phyloP scores from a whole-genome alignment of 2,888 invertebrate species.

The Perithous albicinctus region DNA sequence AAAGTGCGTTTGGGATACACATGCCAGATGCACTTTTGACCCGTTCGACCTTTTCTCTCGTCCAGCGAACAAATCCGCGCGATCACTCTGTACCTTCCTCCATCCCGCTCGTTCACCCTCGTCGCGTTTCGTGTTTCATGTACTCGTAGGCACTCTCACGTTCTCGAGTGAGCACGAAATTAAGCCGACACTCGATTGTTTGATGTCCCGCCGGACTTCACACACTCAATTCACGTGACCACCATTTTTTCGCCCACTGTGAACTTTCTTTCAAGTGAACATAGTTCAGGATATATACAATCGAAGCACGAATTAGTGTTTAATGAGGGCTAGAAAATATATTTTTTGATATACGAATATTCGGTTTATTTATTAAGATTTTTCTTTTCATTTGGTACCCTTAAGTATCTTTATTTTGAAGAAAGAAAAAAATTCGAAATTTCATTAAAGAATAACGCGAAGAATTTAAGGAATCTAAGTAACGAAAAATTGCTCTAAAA shows the following conservation, averaged over 20 bases:
- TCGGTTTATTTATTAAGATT: not conserved
- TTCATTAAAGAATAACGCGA: too few species aligned
- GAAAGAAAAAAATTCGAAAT: too few species aligned
- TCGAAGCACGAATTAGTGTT: not conserved
- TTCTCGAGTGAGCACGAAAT: slow-evolving; percentile 37
- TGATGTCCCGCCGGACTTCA: slow-evolving; percentile 7
- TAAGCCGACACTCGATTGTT: slow-evolving; percentile 45
- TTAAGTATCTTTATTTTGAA: too few species aligned
- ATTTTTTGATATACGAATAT: not conserved
- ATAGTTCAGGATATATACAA: not conserved
- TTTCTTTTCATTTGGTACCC: too few species aligned
- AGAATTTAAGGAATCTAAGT: too few species aligned
- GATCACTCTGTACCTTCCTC: not conserved
- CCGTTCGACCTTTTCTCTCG: slow-evolving; percentile 66
- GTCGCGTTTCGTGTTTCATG: slow-evolving; percentile 40
- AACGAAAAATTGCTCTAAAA: too few species aligned
- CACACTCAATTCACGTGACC: slow-evolving; percentile 4
- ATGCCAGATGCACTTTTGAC: slow-evolving; percentile 77
- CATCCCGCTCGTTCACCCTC: not conserved
- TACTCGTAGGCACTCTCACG: slow-evolving; percentile 13
- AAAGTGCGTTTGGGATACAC: slow-evolving; percentile 48
- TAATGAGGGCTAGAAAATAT: not conserved
- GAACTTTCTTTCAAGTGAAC: not conserved
- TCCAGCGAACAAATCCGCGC: slow-evolving; percentile 27
- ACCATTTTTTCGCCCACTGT: not conserved